These are phyloP conservation scores for Pelosia muscerda DNA, from an alignment of 2,888 invertebrate species.

Conservation along the genomic window DNA sequence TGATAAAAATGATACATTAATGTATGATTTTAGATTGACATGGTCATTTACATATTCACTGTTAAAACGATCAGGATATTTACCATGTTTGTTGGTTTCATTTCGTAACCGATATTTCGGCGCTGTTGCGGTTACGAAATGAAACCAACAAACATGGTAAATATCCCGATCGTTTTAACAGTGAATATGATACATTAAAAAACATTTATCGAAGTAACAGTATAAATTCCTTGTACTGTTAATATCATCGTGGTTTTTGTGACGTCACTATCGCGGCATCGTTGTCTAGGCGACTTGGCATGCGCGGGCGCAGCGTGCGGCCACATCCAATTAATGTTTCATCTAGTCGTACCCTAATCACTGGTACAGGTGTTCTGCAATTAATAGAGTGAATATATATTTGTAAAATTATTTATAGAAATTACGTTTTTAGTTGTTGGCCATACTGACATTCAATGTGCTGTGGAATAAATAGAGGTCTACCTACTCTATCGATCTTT, in stretches of 20 bases:
- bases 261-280: conserved; percentile 28
- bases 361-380: conserved; percentile 68
- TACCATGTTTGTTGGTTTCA: no score
- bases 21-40: no score
- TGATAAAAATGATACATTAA: conserved; percentile 22
- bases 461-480: conserved; percentile 23
- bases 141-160: no score
- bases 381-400: conserved; percentile 64
- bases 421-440: conserved; percentile 25
- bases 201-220: no score
- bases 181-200: no score
- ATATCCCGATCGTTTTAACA: no score
- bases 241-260: conserved; percentile 19
- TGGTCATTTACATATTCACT: no score
- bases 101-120: no score
- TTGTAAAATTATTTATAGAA: conserved; percentile 44
- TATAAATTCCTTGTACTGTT: conserved; percentile 38
- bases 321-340: conserved; percentile 66
- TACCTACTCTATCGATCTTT: not conserved
- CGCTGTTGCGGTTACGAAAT: no score
- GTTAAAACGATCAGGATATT: no score
- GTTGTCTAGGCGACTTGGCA: conserved; percentile 42
- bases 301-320: conserved; percentile 47
- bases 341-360: conserved; percentile 57
- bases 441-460: conserved; percentile 26